Conservation (phyloP, 2,888 invertebrate genomes). For the Ormyrus labotus region DNA sequence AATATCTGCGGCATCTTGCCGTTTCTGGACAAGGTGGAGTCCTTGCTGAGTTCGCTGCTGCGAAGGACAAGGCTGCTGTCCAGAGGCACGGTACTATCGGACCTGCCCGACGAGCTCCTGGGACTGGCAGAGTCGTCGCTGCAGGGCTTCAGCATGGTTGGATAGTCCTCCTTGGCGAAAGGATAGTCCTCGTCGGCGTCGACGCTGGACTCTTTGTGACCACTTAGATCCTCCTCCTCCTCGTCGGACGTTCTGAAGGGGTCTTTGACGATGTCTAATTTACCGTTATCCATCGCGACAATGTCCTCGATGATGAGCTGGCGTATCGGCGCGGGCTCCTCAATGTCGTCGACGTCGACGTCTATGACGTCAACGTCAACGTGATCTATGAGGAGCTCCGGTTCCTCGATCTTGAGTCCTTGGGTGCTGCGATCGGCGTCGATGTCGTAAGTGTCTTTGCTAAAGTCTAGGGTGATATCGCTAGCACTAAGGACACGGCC, state of each 20-base stretch:
- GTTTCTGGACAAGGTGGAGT: conserved; percentile 48
- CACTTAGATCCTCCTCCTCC: conserved; percentile 59
- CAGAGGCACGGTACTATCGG: conserved; percentile 72
- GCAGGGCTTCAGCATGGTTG: conserved; percentile 73
- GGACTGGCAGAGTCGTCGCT: conserved; percentile 74
- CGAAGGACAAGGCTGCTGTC: conserved; percentile 67
- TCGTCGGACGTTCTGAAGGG: conserved; percentile 64
- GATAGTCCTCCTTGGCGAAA: conserved; percentile 74
- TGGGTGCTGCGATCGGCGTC: conserved; percentile 71
- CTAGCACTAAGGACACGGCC: conserved; percentile 72
- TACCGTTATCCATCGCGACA: conserved; percentile 39
- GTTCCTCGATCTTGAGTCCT: conserved; percentile 70
- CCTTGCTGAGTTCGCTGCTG: conserved; percentile 33
- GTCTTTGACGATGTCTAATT: conserved; percentile 58
- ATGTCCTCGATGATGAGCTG: conserved; percentile 55
- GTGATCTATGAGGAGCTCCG: conserved; percentile 61
- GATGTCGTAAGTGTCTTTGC: conserved; percentile 64
- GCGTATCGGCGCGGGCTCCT: conserved; percentile 31
- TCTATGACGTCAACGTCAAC: conserved; percentile 76
- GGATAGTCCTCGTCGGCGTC: conserved; percentile 74
- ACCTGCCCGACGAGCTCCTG: conserved; percentile 72
- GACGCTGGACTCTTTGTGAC: conserved; percentile 70
- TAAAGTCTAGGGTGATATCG: conserved; percentile 68
- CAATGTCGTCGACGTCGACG: conserved; percentile 45
- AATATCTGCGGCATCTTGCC: conserved; percentile 64